Base-by-base conservation (phyloP, 2,888 invertebrate genomes). In the Toxonevra muliebris region DNA sequence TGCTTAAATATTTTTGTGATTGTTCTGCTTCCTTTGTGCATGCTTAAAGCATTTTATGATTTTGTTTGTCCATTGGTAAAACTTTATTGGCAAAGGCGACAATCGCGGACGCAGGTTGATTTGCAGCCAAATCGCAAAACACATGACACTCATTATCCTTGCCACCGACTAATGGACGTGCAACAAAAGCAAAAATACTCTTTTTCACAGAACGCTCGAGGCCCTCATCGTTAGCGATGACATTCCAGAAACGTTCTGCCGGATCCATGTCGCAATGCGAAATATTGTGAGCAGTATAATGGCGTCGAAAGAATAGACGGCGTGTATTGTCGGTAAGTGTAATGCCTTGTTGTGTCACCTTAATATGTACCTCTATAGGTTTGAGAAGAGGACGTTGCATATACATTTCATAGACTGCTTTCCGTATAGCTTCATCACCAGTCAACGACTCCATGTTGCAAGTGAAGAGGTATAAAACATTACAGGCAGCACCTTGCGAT, bases 131-230 rank as follows among this genome's bases (percentile, higher is more conserved):
- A 83, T 98, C 97, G 19, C 97, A 97, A 86, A 98, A 98, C 72
- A 98, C 89, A 87, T 98, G 97, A 86, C 98, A 98, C 86, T 96
- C 94, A 87, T 98, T 98, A 86, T 97, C 97, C 13, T 90, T 89
- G 72, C 89, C 89, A 71, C 92, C 92, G 50, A 93, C 91, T 43
- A 92, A 90, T 87, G 95, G 91, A 79, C 94, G 90, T 42, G 97
- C 97, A 74, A 98, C 96, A 87, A 98, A 98, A 67, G 97, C 98
- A 86, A 98, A 98, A 77, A 96, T 92, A 73, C 94, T 90, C 80
- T 79, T 80, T 9, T 78, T 77, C 0, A 77, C 74, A 0, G 69
- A 15, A 9, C 76, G 73, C 9, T 73, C 69, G 12, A 75, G 45
- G 17, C 76, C 76, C 15, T 77, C 76, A 13, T 77, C 77, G 9